Evolutionary conservation across 2,888 invertebrate species (phyloP).

Genomic region (Eristalis arbustorum): DNA sequence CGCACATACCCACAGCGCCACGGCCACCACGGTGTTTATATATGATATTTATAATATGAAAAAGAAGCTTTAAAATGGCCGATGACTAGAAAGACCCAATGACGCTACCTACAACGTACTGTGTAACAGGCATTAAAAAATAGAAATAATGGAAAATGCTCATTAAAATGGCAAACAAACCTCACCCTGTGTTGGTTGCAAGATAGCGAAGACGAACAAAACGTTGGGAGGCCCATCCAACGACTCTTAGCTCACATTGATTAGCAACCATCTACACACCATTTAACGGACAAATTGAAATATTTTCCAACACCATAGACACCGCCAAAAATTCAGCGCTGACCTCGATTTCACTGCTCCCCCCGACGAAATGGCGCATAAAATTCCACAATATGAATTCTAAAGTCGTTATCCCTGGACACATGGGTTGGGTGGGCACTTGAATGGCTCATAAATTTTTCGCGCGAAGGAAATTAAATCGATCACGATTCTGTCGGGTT

Average conservation of each 20-base stretch:
- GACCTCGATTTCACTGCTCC: not conserved
- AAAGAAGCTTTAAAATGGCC: no score
- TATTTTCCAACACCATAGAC: not conserved
- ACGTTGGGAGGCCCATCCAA: no score
- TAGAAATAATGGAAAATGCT: not conserved
- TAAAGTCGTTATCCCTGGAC: not conserved
- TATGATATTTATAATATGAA: no score
- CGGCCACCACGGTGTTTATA: no score
- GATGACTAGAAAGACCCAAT: no score
- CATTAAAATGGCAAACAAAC: not conserved
- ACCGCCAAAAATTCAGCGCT: not conserved
- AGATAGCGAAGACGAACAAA: not conserved
- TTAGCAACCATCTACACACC: not conserved
- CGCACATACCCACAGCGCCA: no score
- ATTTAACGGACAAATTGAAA: not conserved
- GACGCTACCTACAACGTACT: no score
- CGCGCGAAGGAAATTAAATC: not conserved
- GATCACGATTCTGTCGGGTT: not conserved
- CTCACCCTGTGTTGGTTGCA: not conserved
- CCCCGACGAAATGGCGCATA: not conserved
- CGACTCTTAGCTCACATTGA: not conserved
- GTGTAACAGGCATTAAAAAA: no score
- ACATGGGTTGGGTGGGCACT: not conserved
- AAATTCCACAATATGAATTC: not conserved
- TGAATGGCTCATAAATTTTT: not conserved